Evolutionary conservation across 2,797 vertebrate species (phyloP), one percentile per base, ranked within the genome.

Genomic region (Schizopygopsis pylzovi): DNA sequence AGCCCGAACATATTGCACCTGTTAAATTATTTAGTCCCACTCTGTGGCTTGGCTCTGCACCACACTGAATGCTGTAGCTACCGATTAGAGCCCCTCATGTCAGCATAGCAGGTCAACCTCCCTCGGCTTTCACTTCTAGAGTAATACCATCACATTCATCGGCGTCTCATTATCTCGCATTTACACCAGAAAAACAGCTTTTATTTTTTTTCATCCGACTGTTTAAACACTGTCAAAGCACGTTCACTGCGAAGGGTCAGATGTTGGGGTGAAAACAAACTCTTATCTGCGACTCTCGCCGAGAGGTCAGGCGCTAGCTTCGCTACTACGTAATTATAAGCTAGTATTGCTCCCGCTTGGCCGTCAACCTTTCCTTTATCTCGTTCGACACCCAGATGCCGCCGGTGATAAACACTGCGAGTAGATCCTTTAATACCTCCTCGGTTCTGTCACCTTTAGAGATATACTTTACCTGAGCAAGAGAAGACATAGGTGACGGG

Each of bases 11-110:
- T 94, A 96, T 94, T 95, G 93, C 94, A 95, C 93, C 93, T 94
- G 92, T 93, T 98, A 92, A 97, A 98, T 98, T 95, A 98, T 98
- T 97, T 95, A 97, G 91, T 90, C 87, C 88, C 93, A 63, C 93
- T 94, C 93, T 91, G 92, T 93, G 94, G 93, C 91, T 94, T 88
- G 93, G 93, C 93, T 94, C 92, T 94, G 94, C 95, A 95, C 95
- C 91, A 89, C 93, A 92, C 93, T 93, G 94, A 96, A 96, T 94
- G 93, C 94, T 96, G 95, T 95, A 96, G 92, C 92, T 95, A 95
- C 91, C 92, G 93, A 96, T 97, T 96, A 96, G 92, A 95, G 94
- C 92, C 73, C 90, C 90, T 88, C 94, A 93, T 92, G 94, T 91
- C 80, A 73, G 88, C 84, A 87, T 86, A 92, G 90, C 92, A 92